Evolutionary conservation across 2,888 invertebrate species (phyloP), one percentile per base, ranked within the genome.

Genomic region (Sphinx pinastri): DNA sequence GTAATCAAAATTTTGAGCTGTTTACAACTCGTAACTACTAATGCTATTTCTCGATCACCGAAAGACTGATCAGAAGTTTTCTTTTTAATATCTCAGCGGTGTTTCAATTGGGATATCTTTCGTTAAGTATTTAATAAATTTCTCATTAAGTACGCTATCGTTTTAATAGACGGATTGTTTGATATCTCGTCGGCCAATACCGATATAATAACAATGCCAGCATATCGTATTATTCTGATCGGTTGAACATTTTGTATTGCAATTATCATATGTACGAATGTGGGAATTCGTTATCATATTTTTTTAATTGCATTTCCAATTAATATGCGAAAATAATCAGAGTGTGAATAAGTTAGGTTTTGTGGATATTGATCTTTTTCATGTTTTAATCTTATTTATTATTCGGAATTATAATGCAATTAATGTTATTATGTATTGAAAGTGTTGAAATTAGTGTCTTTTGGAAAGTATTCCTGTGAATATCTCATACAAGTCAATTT

Each of bases 211-310:
- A 83, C 85, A 84, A 84, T 82, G 80, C 79, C 73, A 77, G 75
- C 72, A 80, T 80, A 77, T 79, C 79, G 84, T 77, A 88, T 91
- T 90, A 90, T 90, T 89, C 88, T 87, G 84, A 87, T 80, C 84
- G 88, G 90, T 85, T 88, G 88, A 67, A 52, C 72, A 70, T 67
- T 49, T 63, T 63, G 49, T 49, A 19, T 58, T 67, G 67, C 51
- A 70, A 67, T 47, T 54, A 59, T 60, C 52, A 49, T 63, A 63
- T 16, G 52, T 45, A 54, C 63, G 19, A 8, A 25, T 16, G 16
- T 69, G 51, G 19, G 31, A 60, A 49, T 63, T 11, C 11, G 10
- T 11, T 0, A 19, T 55, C 55, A 55, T 11, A 55, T 11, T 55
- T 55, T 55, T n/a, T 19, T 25, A 13, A 47, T 19, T 47, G 47